Base-by-base conservation (phyloP, 2,113 vertebrate genomes). In the Hippocampus abdominalis region DNA sequence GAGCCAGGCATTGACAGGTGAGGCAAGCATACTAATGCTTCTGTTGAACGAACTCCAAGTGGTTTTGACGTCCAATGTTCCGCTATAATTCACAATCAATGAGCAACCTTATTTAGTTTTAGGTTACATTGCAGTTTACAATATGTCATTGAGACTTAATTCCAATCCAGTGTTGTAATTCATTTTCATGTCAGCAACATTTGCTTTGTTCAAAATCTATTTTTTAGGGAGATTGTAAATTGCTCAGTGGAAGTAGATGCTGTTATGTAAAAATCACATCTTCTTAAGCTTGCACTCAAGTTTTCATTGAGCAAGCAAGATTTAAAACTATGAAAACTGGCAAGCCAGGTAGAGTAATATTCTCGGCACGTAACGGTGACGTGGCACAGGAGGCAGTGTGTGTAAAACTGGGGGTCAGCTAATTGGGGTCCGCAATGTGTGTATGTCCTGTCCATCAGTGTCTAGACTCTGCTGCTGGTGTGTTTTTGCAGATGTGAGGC, bases 401-500 rank as follows among this genome's bases (percentile, higher is more conserved):
- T 76, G 64, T 84, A 44, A 71, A 66, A 48, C 69, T 77, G 44
- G 69, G 51, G 83, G 84, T 87, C 77, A 76, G 68, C 62, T 80
- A 85, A 84, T 84, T 80, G 76, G 46, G 66, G 75, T 82, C 49
- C 71, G 18, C 76, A 66, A 66, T 27, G 46, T 78, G 72, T 82
- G 72, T 82, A 75, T 77, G 78, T 86, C 62, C 73, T 77, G 71
- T 79, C 67, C 71, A 78, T 86, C 84, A 79, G 60, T 48, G 75
- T 79, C 81, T 73, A 88, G 81, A 85, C 79, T 66, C 20, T 40
- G 40, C 65, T 68, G 36, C 82, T 3, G 20, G 36, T 69, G 68
- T 84, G 75, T 88, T 88, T 86, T 81, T 79, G 83, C 84, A 88
- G 82, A 84, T 82, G 86, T 82, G 69, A 72, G 57, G 32, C 73